Evolutionary conservation across 1,140 invertebrate genomes (phyloP).

Genomic region (Heliconius congener): DNA sequence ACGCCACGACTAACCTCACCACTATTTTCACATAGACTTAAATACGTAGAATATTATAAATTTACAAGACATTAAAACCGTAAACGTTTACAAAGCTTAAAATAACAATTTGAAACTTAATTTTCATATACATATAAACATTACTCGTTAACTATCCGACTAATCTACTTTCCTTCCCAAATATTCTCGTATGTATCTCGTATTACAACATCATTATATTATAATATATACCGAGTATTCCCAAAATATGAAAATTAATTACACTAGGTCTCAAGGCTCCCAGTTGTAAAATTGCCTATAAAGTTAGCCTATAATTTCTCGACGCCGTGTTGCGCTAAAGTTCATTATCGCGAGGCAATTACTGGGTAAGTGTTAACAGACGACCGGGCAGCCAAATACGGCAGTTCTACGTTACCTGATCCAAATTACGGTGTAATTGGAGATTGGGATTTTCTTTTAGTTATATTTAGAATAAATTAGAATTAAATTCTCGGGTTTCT

Average conservation of each 20-base stretch:
- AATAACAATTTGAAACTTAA: constrained; percentile 12
- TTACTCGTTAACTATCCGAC: background rate
- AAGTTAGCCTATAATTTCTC: constrained; percentile 30
- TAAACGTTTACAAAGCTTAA: background rate
- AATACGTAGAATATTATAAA: too few relatives aligned
- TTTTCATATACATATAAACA: background rate
- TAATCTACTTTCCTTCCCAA: background rate
- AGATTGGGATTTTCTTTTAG: background rate
- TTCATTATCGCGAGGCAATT: constrained; percentile 57
- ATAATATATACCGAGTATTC: constrained; percentile 1
- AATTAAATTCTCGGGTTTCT: background rate
- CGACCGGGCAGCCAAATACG: constrained; percentile 40
- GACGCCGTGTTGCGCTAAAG: constrained; percentile 45
- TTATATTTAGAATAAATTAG: background rate
- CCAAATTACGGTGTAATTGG: constrained; percentile 16
- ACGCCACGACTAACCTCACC: fast-evolving
- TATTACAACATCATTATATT: background rate
- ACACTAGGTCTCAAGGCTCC: constrained; percentile 18
- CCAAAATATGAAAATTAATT: constrained; percentile 29
- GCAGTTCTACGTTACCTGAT: constrained; percentile 21
- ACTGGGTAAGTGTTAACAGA: constrained; percentile 51
- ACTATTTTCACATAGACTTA: too few relatives aligned
- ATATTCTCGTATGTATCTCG: background rate
- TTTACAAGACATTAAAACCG: too few relatives aligned
- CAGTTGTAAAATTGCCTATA: constrained; percentile 26